phyloP scores from a whole-genome alignment of 2,888 invertebrate genomes.

The Acanthosepion lycidas region DNA sequence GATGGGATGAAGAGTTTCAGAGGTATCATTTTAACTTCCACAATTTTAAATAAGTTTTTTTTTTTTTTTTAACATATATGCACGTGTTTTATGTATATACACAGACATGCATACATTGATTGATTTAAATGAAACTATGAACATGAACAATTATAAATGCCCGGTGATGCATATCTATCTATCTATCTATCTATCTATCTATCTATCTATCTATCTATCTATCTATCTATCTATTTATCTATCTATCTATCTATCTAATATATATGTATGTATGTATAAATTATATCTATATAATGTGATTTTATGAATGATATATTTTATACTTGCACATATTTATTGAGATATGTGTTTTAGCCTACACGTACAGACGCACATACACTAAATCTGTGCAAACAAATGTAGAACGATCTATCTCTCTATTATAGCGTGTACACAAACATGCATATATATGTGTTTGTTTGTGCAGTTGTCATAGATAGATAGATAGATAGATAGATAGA shows the following conservation, averaged over 20 bases:
- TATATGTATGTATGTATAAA: neutral
- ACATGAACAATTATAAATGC: neutral
- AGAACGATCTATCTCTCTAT: neutral
- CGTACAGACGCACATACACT: no score
- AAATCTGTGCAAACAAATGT: neutral
- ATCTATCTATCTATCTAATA: neutral
- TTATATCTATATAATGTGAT: neutral
- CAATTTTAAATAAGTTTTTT: no score
- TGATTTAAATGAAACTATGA: no score
- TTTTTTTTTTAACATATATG: no score
- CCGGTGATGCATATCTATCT: neutral
- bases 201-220: neutral
- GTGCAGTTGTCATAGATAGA: no score
- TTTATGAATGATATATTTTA: no score
- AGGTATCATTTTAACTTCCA: no score
- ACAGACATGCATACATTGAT: neutral
- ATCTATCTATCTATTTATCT: neutral
- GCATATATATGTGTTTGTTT: no score
- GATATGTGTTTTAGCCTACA: neutral
- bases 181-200: conserved; percentile 35
- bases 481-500: no score
- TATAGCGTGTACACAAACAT: no score
- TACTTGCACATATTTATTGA: no score
- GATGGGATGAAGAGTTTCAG: no score
- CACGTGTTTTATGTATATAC: neutral